phyloP scores from a whole-genome alignment of 2,888 invertebrate genomes.

The Ormyrus labotus region DNA sequence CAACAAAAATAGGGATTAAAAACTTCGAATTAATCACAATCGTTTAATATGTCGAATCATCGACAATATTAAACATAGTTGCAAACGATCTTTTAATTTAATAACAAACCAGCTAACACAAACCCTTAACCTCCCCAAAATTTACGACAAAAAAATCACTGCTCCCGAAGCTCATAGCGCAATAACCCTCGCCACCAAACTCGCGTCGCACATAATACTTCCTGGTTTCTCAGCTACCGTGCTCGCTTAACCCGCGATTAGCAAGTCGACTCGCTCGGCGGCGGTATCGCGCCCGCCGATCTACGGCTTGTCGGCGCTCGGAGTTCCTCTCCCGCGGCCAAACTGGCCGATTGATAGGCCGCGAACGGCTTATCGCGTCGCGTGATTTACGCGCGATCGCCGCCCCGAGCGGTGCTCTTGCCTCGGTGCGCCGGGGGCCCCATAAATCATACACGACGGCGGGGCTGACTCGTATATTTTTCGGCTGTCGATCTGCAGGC shows the following conservation, averaged over 20 bases:
- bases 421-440: background rate
- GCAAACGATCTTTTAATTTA: no score
- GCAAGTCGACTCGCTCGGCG: background rate
- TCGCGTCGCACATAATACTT: background rate
- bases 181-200: no score
- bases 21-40: no score
- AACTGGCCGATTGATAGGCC: conserved; percentile 42
- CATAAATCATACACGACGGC: conserved; percentile 7
- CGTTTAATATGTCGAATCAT: no score
- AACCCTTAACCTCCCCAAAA: no score
- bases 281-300: background rate
- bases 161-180: no score
- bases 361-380: conserved; percentile 6
- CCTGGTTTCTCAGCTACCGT: conserved; percentile 18
- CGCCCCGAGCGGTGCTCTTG: background rate
- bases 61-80: no score
- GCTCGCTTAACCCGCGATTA: conserved; percentile 1
- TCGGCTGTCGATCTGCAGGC: no score
- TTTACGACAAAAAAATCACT: no score
- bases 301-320: conserved; percentile 24
- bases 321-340: conserved; percentile 25
- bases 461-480: no score
- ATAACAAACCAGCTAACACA: no score
- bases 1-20: no score
- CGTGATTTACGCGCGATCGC: conserved; percentile 40